Percentiles rank a stretch among this genome's conserved stretches.
These are phyloP conservation scores for Micronisus gabar DNA, from an alignment of 2,113 vertebrate genomes.

Conservation along the genomic window DNA sequence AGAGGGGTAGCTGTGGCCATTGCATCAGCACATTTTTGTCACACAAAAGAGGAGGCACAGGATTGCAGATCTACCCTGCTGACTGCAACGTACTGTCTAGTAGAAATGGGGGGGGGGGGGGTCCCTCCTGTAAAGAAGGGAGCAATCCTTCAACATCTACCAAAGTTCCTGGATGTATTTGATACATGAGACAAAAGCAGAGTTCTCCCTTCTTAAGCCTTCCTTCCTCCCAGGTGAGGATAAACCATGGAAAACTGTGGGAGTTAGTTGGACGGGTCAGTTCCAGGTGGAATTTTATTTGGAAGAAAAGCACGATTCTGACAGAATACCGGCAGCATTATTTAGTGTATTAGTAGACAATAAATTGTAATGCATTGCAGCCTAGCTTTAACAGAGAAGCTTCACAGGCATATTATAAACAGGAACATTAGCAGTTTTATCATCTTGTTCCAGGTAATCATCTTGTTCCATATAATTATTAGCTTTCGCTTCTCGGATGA, in stretches of 20 bases:
- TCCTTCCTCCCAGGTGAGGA: background rate
- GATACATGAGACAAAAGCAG: background rate
- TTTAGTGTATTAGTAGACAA: background rate
- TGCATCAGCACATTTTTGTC: background rate
- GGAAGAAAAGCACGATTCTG: background rate
- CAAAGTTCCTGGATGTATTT: background rate
- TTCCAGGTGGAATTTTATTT: background rate
- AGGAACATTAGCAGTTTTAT: conserved; percentile 51
- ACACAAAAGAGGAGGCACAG: background rate
- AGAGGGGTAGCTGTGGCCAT: background rate
- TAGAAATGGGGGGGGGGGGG: background rate
- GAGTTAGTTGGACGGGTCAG: background rate
- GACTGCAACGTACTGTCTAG: background rate
- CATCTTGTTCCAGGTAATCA: conserved; percentile 61
- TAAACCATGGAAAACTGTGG: background rate
- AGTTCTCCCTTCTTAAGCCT: background rate
- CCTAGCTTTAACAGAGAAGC: background rate
- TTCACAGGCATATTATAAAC: background rate
- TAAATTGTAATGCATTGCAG: background rate
- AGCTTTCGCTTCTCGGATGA: conserved; percentile 35
- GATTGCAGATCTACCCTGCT: background rate
- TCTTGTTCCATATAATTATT: conserved; percentile 45
- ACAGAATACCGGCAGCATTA: background rate
- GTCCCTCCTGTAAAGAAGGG: background rate
- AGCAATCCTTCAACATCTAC: background rate